These are phyloP conservation scores for Diloba caeruleocephala DNA, from an alignment of 2,888 invertebrate genomes.

Conservation along the genomic window DNA sequence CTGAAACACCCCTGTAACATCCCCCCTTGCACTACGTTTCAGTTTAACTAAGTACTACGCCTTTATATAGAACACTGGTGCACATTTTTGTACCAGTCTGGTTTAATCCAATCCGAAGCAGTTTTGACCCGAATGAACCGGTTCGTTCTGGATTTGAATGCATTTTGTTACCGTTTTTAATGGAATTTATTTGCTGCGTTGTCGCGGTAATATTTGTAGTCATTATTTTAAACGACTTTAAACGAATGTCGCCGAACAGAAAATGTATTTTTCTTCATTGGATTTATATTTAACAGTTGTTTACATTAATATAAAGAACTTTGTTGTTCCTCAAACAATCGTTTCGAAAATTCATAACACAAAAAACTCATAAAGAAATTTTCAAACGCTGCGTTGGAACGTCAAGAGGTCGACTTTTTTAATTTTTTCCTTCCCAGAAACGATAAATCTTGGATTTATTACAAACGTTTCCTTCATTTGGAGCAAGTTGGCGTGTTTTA, in stretches of 20 bases:
- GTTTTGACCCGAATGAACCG: slow-evolving; percentile 35
- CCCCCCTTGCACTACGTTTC: slow-evolving; percentile 23
- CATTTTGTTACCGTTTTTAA: slow-evolving; percentile 37
- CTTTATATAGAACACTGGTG: slow-evolving; percentile 10
- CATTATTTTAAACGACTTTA: slow-evolving; percentile 45
- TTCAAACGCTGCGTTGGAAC: slow-evolving; percentile 31
- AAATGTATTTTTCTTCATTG: slow-evolving; percentile 14
- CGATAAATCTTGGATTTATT: slow-evolving; percentile 49
- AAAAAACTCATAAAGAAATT: slow-evolving; percentile 38
- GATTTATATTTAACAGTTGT: slow-evolving; percentile 30
- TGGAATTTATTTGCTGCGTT: slow-evolving; percentile 37
- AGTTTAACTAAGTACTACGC: slow-evolving; percentile 26
- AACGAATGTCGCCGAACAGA: slow-evolving; percentile 22
- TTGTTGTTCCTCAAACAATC: slow-evolving; percentile 29
- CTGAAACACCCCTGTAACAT: slow-evolving; percentile 7
- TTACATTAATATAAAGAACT: slow-evolving; percentile 23
- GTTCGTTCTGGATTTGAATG: slow-evolving; percentile 41
- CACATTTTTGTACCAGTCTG: slow-evolving; percentile 47
- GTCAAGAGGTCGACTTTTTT: slow-evolving; percentile 36
- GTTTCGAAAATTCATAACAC: slow-evolving; percentile 35
- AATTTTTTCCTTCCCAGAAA: slow-evolving; percentile 34
- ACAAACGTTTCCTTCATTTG: slow-evolving; percentile 47
- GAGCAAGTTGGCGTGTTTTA: slow-evolving; percentile 42
- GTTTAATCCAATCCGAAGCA: slow-evolving; percentile 42
- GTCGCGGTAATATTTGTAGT: slow-evolving; percentile 39